phyloP scores from a whole-genome alignment of 2,888 invertebrate genomes.

The Drosophila meridiana region DNA sequence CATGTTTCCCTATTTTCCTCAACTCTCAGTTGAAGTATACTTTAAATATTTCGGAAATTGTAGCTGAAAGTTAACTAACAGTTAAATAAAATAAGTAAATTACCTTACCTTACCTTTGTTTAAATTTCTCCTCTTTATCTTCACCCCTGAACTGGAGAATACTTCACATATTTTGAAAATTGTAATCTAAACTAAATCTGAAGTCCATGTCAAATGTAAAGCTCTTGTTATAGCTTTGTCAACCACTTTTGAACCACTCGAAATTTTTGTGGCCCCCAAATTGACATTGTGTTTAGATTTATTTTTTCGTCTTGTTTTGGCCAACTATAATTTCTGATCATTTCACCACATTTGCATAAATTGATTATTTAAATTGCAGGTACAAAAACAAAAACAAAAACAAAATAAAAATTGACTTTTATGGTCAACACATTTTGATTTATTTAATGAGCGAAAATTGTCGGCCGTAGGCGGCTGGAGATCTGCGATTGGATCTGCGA shows the following conservation, averaged over 20 bases:
- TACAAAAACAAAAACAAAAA: constrained; percentile 5
- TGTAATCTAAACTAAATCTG: background rate
- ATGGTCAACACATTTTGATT: constrained; percentile 70
- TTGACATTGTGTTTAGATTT: constrained; percentile 21
- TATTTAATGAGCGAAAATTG: constrained; percentile 76
- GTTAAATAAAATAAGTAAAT: background rate
- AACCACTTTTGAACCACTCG: constrained; percentile 1
- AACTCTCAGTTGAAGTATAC: no score
- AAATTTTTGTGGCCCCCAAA: constrained; percentile 38
- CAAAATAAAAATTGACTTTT: constrained; percentile 52
- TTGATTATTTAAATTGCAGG: constrained; percentile 43
- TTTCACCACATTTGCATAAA: constrained; percentile 60
- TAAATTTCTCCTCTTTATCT: background rate
- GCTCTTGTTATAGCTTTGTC: background rate
- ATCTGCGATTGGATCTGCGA: constrained; percentile 44
- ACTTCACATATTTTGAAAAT: background rate
- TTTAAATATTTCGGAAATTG: no score
- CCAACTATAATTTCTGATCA: constrained; percentile 35
- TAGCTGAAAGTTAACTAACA: background rate
- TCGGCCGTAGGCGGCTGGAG: constrained; percentile 60
- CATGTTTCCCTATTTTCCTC: no score
- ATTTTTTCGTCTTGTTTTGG: constrained; percentile 4
- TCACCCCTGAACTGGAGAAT: background rate
- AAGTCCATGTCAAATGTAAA: background rate
- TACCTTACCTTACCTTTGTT: background rate